Base-by-base conservation (phyloP, 1,140 invertebrate species). In the Ladona fulva region DNA sequence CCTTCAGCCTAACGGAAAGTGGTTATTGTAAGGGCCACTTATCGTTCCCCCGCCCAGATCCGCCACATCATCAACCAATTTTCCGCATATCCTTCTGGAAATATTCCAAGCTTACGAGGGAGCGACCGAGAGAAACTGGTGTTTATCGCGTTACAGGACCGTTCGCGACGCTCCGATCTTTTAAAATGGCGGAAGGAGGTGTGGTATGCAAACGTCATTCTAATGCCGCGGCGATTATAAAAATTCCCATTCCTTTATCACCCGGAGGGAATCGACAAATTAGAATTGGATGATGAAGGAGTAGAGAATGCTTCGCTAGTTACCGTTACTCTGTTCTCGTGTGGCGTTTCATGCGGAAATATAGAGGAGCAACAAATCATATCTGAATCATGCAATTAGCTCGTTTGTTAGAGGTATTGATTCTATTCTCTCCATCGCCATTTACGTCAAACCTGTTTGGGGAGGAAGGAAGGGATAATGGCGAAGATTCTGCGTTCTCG, bases 81-180 rank as follows among this genome's bases (percentile, higher is more conserved):
- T 66, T 66, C 52, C 52, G 52, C 52, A 66, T 66, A 66, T 22
- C 52, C 52, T 66, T 66, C 52, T 66, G 52, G 52, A 66, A 66
- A 66, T 22, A 66, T 66, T 66, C 52, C 52, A 66, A 66, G 10
- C 44, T 19, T n/a, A n/a, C 44, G 52, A 19, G 52, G 52, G 29
- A 37, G n/a, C 52, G 52, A 66, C 52, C 29, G 29, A 8, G 3
- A 37, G 29, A 66, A 66, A 66, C 3, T 66, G 52, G 52, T 66
- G 52, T 66, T 66, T 66, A 66, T 66, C 52, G 52, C 52, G n/a
- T 66, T 66, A 66, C 52, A 1, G 52, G 19, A 19, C 44, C 44
- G 44, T 52, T 52, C 19, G 44, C 44, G 44, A 52, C 10, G 44
- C 10, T 11, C 44, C 44, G n/a, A n/a, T 37, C 3, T 66, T 22